Base-by-base conservation (phyloP, 2,888 invertebrate genomes). In the Yponomeuta malinellus region DNA sequence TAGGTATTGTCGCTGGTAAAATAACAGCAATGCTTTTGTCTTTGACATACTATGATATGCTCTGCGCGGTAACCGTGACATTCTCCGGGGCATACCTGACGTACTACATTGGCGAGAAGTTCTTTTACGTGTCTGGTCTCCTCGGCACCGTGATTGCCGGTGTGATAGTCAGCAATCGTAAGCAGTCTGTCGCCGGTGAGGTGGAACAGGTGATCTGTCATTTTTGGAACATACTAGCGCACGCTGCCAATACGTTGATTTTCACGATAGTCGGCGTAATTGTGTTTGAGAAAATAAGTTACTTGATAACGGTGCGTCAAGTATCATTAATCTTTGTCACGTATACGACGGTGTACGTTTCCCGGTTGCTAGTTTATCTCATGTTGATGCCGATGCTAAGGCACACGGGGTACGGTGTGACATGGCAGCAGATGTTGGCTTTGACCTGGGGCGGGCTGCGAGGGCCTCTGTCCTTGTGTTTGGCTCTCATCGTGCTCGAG, bases 391-490 rank as follows among this genome's bases (percentile, higher is more conserved):
- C 94, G 0, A 71, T 94, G 0, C 81, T 94, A 37, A 85, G 84
- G 33, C 88, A 84, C 15, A 82, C 93, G 2, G 94, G 94, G 0
- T 94, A 94, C 75, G 94, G 94, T 0, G 85, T 94, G 80, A 84
- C 90, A 0, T 94, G 94, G 93, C 89, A 92, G 74, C 92, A 93
- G 72, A 91, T 90, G 72, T 80, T 93, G 75, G 93, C 94, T 4
- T 92, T 94, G 76, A 93, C 93, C 3, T 95, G 95, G 94, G 94
- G 94, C 29, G 94, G 94, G 0, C 80, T 95, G 1, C 81, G 94
- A 37, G 94, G 95, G 0, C 93, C 94, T 0, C 85, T 95, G 9
- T 93, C 94, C 0, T 81, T 94, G 23, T 93, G 94, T 70, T 81
- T 95, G 65, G 93, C 94, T 0, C 81, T 94, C 23, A 89, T 93